A percentile compares a stretch with the other conserved stretches of the same genome.
phyloP scores from a whole-genome alignment of 2,888 invertebrate species.

The Apamea epomidion region DNA sequence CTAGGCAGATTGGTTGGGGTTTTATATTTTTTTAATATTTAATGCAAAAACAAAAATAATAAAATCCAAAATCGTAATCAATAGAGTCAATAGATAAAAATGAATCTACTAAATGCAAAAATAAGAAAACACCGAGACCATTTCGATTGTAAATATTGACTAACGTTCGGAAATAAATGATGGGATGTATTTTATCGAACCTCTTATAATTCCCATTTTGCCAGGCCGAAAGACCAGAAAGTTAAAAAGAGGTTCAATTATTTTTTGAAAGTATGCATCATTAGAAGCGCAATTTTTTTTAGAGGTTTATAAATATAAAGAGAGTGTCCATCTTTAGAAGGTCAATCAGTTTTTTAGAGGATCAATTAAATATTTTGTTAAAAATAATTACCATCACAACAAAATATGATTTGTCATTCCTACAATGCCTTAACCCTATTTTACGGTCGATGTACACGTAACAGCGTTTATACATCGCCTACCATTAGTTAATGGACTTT shows the following conservation, averaged over 20 bases:
- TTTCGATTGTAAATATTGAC: not conserved
- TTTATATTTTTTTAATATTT: not conserved
- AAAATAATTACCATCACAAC: not conserved
- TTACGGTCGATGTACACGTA: conserved; percentile 24
- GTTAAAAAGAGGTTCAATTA: too few species aligned
- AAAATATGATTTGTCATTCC: conserved; percentile 17
- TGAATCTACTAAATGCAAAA: not conserved
- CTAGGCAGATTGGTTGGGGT: not conserved
- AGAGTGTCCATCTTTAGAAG: too few species aligned
- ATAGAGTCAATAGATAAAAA: not conserved
- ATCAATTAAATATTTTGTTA: too few species aligned
- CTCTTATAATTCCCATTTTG: not conserved
- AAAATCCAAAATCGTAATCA: not conserved
- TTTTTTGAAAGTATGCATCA: too few species aligned
- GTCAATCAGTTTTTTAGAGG: too few species aligned
- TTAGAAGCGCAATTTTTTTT: too few species aligned
- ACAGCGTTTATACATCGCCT: conserved; percentile 42
- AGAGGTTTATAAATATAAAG: too few species aligned
- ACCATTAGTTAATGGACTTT: conserved; percentile 77
- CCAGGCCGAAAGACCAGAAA: not conserved
- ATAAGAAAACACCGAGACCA: not conserved
- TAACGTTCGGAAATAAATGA: not conserved
- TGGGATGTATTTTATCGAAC: not conserved
- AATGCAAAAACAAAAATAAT: not conserved
- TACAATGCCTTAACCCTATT: conserved; percentile 22